A percentile compares a stretch with the other conserved stretches of the same genome.
phyloP scores from a whole-genome alignment of 2,888 invertebrate genomes.

The Cynaeus angustus region DNA sequence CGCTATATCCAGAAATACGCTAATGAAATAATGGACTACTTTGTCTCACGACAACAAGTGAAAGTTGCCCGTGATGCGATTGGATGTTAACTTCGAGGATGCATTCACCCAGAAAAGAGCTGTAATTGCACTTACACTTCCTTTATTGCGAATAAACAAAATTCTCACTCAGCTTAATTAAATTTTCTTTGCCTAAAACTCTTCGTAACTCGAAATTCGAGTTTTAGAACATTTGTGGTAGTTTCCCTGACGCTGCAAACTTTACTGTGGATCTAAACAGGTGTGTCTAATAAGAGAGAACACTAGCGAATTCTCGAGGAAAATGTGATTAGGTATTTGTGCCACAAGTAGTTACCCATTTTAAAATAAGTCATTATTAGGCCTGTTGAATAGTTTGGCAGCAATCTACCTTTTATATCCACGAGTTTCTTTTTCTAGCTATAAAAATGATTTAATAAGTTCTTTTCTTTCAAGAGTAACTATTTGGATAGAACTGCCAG shows the following conservation, averaged over 20 bases:
- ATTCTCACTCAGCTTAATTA: conserved; percentile 12
- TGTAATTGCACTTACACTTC: conserved; percentile 10
- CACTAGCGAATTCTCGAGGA: background rate
- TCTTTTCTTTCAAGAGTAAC: conserved; percentile 5
- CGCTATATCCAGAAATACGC: conserved; percentile 23
- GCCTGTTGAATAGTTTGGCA: conserved; percentile 7
- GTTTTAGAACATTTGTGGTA: conserved; percentile 9
- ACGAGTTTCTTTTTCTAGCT: background rate
- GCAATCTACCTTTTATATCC: background rate
- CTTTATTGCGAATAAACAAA: conserved; percentile 20
- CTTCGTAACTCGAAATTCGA: conserved; percentile 5
- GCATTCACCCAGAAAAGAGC: conserved; percentile 37
- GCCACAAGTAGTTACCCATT: conserved; percentile 17
- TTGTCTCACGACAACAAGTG: conserved; percentile 31
- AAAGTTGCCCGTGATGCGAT: conserved; percentile 29
- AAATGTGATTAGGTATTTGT: conserved; percentile 22
- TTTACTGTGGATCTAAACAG: conserved; percentile 11
- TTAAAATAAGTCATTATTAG: conserved; percentile 2
- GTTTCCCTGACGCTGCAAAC: conserved; percentile 7
- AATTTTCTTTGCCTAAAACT: conserved; percentile 19
- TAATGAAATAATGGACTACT: conserved; percentile 43
- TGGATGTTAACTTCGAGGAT: conserved; percentile 10
- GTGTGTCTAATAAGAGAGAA: conserved; percentile 20
- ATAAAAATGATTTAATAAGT: conserved; percentile 16
- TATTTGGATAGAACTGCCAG: background rate